phyloP scores from a whole-genome alignment of 2,888 invertebrate species.

The Sacculina carcini region DNA sequence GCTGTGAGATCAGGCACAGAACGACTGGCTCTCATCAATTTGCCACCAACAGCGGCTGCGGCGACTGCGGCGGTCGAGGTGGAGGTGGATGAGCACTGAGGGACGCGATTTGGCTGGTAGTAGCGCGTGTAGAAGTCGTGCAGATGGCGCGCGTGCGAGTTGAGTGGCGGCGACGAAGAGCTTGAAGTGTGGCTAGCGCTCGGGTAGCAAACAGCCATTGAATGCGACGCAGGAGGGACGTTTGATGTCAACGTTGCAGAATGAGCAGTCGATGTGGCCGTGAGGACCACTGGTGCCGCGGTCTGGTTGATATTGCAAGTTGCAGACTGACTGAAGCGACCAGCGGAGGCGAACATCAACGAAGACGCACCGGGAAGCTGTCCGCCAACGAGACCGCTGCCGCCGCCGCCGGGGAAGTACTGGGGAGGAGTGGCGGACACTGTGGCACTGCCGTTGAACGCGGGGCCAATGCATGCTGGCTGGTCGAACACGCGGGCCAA shows the following conservation, averaged over 20 bases:
- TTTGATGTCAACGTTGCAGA: too few relatives aligned
- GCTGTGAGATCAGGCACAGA: constrained; percentile 14
- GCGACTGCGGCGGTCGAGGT: constrained; percentile 3
- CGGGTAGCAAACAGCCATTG: background rate
- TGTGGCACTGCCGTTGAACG: background rate
- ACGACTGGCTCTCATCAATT: constrained; percentile 9
- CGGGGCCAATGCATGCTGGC: constrained; percentile 1
- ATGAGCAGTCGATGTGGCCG: background rate
- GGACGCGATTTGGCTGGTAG: too few relatives aligned
- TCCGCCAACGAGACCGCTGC: too few relatives aligned
- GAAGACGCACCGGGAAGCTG: background rate
- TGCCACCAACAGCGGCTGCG: constrained; percentile 2
- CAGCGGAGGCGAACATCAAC: too few relatives aligned
- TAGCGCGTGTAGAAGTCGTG: constrained; percentile 2
- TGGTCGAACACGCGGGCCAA: constrained; percentile 42
- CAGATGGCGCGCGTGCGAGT: background rate
- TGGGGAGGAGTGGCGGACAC: background rate
- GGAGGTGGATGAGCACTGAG: background rate
- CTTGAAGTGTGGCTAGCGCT: background rate
- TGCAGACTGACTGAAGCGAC: too few relatives aligned
- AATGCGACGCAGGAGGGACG: background rate
- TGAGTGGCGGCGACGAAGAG: background rate
- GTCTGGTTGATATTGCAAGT: background rate
- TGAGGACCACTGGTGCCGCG: background rate
- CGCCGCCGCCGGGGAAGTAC: background rate